These are phyloP conservation scores for Pollenia labialis DNA, from an alignment of 2,888 invertebrate genomes.

Conservation along the genomic window DNA sequence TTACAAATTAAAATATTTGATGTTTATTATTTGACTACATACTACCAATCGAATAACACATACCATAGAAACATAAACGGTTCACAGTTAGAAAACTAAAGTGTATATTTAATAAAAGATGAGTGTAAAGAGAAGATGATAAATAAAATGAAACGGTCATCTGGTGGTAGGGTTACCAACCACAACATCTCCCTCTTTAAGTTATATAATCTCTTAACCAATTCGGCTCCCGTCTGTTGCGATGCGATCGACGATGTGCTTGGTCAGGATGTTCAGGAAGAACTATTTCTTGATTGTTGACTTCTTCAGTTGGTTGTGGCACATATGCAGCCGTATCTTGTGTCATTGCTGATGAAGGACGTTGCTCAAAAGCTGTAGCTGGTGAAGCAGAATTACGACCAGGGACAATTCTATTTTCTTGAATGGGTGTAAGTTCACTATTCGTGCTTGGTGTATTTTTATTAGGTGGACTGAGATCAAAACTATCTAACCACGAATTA, in stretches of 20 bases:
- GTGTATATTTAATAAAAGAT: slow-evolving; percentile 4
- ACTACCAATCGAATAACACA: slow-evolving; percentile 11
- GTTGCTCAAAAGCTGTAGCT: too few species aligned
- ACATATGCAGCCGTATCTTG: too few species aligned
- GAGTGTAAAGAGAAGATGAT: background rate
- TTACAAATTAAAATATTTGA: background rate
- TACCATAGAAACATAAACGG: background rate
- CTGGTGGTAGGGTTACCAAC: background rate
- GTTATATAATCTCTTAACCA: too few species aligned
- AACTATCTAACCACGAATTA: slow-evolving; percentile 20
- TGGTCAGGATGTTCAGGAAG: slow-evolving; percentile 16
- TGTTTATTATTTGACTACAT: slow-evolving; percentile 1
- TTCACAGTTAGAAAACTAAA: background rate
- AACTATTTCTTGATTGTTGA: background rate
- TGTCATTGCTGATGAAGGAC: too few species aligned
- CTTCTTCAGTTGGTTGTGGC: slow-evolving; percentile 4
- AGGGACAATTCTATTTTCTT: too few species aligned
- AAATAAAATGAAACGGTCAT: background rate
- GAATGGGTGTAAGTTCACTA: too few species aligned
- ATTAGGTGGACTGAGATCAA: slow-evolving; percentile 1
- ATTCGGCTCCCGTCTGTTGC: too few species aligned
- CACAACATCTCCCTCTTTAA: too few species aligned
- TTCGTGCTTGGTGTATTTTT: background rate
- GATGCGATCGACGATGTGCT: slow-evolving; percentile 2
- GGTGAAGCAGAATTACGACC: too few species aligned